Percentiles rank a stretch among this genome's conserved stretches.
phyloP scores from a whole-genome alignment of 1,140 invertebrate genomes.

The Nebria ingens region DNA sequence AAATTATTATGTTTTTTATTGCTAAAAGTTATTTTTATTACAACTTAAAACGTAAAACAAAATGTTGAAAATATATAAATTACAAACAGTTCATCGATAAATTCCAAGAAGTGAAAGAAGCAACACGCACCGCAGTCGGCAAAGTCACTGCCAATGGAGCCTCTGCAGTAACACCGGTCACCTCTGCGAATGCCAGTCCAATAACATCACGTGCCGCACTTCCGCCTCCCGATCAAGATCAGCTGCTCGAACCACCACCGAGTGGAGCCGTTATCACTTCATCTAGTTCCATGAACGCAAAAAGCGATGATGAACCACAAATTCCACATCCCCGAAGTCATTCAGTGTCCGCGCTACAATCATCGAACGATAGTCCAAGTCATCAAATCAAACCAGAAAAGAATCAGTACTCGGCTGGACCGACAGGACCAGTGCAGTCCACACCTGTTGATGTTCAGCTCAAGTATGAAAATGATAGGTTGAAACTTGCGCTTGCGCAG shows the following conservation, averaged over 20 bases:
- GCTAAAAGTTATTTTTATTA: too few relatives aligned
- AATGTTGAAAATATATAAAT: conserved; percentile 4
- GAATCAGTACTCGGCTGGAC: conserved; percentile 33
- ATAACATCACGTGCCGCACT: conserved; percentile 54
- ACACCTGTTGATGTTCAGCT: conserved; percentile 72
- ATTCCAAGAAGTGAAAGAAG: conserved; percentile 97
- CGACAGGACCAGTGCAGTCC: conserved; percentile 24
- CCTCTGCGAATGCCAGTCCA: conserved; percentile 75
- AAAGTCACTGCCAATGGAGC: conserved; percentile 61
- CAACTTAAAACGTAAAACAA: too few relatives aligned
- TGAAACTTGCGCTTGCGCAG: conserved; percentile 91
- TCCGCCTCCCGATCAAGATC: conserved; percentile 33
- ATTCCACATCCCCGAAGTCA: conserved; percentile 41
- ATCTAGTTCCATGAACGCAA: conserved; percentile 21
- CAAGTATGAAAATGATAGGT: conserved; percentile 93
- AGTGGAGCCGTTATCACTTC: conserved; percentile 19
- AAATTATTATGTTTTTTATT: too few relatives aligned
- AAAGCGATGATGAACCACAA: conserved; percentile 20
- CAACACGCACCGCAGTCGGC: conserved; percentile 60
- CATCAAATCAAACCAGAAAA: conserved; percentile 40
- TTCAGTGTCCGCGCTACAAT: conserved; percentile 41
- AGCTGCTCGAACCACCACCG: conserved; percentile 40
- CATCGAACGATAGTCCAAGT: conserved; percentile 48
- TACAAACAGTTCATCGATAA: conserved; percentile 88
- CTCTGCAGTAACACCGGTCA: conserved; percentile 67